Evolutionary conservation across 2,888 invertebrate species (phyloP), one percentile per base, ranked within the genome.

Genomic region (Leptopilina drosophilae): DNA sequence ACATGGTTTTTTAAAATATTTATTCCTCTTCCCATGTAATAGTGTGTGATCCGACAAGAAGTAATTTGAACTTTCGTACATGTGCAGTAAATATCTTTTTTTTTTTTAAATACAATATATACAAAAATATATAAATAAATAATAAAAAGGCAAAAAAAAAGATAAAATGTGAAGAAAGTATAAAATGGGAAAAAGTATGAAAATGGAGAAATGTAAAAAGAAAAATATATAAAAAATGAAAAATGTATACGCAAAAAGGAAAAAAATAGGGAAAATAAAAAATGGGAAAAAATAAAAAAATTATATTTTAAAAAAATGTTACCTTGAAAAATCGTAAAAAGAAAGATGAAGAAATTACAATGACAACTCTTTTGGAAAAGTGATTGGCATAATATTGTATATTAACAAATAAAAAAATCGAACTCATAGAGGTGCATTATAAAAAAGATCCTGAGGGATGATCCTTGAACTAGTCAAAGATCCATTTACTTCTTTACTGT

Each of bases 401-500:
- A 14, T 12, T 11, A 56, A 14, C 14, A 56, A 56, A 0, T 5
- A 56, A 12, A 56, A 12, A 56, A 56, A 56, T 14, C 14, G 12
- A 12, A 14, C 14, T 56, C 5, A 4, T 33, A 33, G 33, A 2
- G 33, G 12, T n/a, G 14, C 5, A 56, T 56, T 11, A 11, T 56
- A 56, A 12, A 42, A 42, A 42, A 42, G 42, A 59, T 59, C 2
- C 12, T 59, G 12, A 59, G 12, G n/a, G n/a, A 20, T 62, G 15
- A 5, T 7, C 26, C 73, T 56, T 56, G 33, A n/a, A 56, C 56
- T 56, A 33, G 14, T 40, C 33, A 11, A 33, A 7, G 53, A 56
- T 14, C 53, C 73, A 73, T 73, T 73, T 73, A n/a, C 53, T 26
- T 49, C 53, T 53, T 26, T 53, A 14, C 14, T 53, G 7, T 7